These are phyloP conservation scores for Muscicapa adusta DNA, from an alignment of 2,113 vertebrate genomes.

Conservation along the genomic window DNA sequence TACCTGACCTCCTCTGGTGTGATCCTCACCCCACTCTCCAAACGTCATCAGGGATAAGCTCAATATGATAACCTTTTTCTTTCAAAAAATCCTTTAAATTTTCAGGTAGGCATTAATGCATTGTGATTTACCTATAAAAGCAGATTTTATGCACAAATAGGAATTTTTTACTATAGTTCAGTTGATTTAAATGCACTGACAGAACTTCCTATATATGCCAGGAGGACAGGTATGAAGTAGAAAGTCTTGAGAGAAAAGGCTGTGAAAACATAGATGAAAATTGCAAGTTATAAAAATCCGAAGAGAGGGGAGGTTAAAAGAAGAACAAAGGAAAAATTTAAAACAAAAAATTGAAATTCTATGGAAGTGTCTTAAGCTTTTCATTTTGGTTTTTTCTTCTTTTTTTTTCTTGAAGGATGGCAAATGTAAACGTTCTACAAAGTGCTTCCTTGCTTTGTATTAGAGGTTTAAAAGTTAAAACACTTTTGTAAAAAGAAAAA, in stretches of 20 bases:
- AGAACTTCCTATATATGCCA: not conserved
- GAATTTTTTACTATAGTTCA: not conserved
- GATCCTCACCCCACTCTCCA: not conserved
- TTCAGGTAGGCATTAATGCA: not conserved
- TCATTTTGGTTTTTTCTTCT: rapidly evolving
- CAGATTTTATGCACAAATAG: not conserved
- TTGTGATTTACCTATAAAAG: not conserved
- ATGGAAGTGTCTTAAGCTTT: not conserved
- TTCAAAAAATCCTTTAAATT: not conserved
- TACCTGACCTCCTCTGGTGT: rapidly evolving
- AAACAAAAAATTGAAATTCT: not conserved
- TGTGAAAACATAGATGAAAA: not conserved
- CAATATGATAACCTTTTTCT: not conserved
- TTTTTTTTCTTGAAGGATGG: not conserved
- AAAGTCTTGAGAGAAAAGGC: not conserved
- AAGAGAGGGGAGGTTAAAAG: not conserved
- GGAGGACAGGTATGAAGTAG: not conserved
- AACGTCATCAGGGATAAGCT: not conserved
- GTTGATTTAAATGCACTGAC: not conserved
- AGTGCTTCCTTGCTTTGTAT: not conserved
- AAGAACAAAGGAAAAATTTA: not conserved
- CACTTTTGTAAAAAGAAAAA: rapidly evolving
- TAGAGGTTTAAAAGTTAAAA: not conserved
- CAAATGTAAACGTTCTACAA: not conserved
- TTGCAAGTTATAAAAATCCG: not conserved